phyloP scores from a whole-genome alignment of 2,888 invertebrate species.

The Galeopsomyia nigrocyanea region DNA sequence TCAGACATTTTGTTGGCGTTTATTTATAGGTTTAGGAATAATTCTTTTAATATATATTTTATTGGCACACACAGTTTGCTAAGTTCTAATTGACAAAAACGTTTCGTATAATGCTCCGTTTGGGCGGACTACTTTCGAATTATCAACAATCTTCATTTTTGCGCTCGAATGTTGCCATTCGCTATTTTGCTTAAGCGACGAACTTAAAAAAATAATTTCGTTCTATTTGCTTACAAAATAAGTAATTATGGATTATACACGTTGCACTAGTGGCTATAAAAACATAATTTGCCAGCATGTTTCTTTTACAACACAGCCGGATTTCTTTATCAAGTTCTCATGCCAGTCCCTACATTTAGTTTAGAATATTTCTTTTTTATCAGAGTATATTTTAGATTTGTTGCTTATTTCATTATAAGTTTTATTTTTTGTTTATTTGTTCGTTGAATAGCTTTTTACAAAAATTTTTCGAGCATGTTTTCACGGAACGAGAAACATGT shows the following conservation, averaged over 20 bases:
- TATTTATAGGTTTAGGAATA: no score
- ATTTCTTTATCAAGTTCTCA: neutral
- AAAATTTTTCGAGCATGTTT: neutral
- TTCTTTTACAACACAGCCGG: slow-evolving; percentile 18
- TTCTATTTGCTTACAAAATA: neutral
- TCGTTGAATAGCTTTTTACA: neutral
- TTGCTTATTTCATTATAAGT: slow-evolving; percentile 1
- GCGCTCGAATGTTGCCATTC: neutral
- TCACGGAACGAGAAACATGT: no score
- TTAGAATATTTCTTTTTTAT: slow-evolving; percentile 45
- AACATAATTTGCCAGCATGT: neutral
- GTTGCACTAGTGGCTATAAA: neutral
- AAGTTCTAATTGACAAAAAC: slow-evolving; percentile 43
- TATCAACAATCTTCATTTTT: slow-evolving; percentile 12
- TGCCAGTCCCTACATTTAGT: slow-evolving; percentile 32
- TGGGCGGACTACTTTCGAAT: slow-evolving; percentile 46
- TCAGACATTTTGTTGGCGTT: no score
- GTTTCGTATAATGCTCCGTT: slow-evolving; percentile 10
- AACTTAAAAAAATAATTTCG: no score
- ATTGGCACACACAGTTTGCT: slow-evolving; percentile 25
- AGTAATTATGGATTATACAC: neutral
- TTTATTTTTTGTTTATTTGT: slow-evolving; percentile 24
- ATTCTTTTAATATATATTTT: neutral
- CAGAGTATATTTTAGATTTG: slow-evolving; percentile 43
- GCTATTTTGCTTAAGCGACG: no score